Evolutionary conservation across 2,797 vertebrate genomes (phyloP).

Genomic region (Amblyopsis hoosieri): DNA sequence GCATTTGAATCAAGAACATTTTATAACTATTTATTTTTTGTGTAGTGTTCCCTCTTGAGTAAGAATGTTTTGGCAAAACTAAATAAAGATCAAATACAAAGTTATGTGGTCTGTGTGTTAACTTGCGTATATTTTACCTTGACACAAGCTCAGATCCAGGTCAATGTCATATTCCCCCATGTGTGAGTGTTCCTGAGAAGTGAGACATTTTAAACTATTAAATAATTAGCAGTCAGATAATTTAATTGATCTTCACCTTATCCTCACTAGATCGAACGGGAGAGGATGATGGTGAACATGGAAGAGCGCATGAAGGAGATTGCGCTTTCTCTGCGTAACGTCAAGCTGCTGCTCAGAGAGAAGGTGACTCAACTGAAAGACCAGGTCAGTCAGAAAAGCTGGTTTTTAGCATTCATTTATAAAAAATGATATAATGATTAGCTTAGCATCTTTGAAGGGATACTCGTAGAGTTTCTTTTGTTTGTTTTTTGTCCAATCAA

Average conservation of each 20-base stretch:
- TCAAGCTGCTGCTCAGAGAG: constrained; percentile 92
- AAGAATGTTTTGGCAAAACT: constrained; percentile 42
- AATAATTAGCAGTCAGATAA: neutral
- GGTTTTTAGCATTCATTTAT: too few relatives aligned
- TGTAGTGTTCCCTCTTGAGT: constrained; percentile 21
- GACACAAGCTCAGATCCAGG: too few relatives aligned
- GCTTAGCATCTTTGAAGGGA: too few relatives aligned
- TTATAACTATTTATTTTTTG: constrained; percentile 61
- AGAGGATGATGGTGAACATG: constrained; percentile 83
- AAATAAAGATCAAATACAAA: constrained; percentile 68
- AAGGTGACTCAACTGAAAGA: constrained; percentile 94
- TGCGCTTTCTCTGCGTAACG: constrained; percentile 88
- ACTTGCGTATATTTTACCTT: too few relatives aligned
- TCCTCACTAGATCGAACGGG: constrained; percentile 69
- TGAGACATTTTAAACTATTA: too few relatives aligned
- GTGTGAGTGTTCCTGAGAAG: too few relatives aligned
- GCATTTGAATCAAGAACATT: constrained; percentile 16
- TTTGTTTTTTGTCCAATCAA: too few relatives aligned
- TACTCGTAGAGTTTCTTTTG: too few relatives aligned
- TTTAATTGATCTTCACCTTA: constrained; percentile 36
- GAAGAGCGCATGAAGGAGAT: constrained; percentile 92
- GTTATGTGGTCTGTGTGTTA: too few relatives aligned
- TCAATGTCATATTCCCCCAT: too few relatives aligned
- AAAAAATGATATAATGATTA: too few relatives aligned
- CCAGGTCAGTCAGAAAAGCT: constrained; percentile 77